Conservation (phyloP, 1,140 invertebrate genomes). For the Triops longicaudatus region DNA sequence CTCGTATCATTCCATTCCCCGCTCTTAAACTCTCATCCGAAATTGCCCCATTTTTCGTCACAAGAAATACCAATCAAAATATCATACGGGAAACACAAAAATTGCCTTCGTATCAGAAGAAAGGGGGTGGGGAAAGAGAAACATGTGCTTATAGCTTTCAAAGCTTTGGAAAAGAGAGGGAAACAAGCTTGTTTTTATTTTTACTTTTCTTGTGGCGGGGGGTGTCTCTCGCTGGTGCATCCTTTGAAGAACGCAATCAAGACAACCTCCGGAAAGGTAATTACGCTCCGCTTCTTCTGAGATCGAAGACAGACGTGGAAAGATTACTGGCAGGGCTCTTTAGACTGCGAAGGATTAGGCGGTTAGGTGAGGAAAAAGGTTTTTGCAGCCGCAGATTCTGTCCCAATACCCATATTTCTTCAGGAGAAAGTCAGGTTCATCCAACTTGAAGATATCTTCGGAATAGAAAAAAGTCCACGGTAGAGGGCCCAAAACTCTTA, state of each 20-base stretch:
- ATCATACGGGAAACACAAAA: too few relatives aligned
- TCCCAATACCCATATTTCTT: not conserved
- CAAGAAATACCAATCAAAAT: too few relatives aligned
- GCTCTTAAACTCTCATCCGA: too few relatives aligned
- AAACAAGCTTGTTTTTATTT: not conserved
- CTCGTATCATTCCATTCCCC: too few relatives aligned
- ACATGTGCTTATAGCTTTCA: too few relatives aligned
- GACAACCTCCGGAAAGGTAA: slow-evolving; percentile 2
- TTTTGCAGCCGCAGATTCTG: not conserved
- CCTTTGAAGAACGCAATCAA: not conserved
- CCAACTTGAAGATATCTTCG: too few relatives aligned
- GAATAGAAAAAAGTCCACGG: too few relatives aligned
- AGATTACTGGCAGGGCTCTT: not conserved
- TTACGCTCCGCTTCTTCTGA: not conserved
- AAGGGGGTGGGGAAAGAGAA: too few relatives aligned
- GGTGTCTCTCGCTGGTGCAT: not conserved
- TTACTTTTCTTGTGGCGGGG: not conserved
- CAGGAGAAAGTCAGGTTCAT: not conserved
- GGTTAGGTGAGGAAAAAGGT: not conserved
- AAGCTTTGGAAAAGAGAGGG: not conserved
- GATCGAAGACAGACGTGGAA: not conserved
- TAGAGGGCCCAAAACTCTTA: too few relatives aligned
- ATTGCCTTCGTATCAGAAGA: too few relatives aligned
- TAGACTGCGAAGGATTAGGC: not conserved
- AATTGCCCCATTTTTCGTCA: too few relatives aligned